A percentile compares a stretch with the other conserved stretches of the same genome.
phyloP scores from a whole-genome alignment of 2,888 invertebrate species.

The Hemicrepidius hirtus region DNA sequence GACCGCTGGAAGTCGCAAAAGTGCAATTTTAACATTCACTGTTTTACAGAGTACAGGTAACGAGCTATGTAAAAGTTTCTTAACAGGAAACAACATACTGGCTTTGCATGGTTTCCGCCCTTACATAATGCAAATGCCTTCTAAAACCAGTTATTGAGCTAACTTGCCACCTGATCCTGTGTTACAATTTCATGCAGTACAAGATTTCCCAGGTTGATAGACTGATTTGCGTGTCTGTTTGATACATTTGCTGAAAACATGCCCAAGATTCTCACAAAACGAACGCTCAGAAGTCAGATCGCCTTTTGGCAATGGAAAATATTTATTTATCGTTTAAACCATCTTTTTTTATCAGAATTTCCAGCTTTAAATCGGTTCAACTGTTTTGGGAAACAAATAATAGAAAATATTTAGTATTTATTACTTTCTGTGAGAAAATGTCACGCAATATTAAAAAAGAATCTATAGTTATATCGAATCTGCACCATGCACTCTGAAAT shows the following conservation, averaged over 20 bases:
- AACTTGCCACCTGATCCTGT: slow-evolving; percentile 25
- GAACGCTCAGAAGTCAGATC: background rate
- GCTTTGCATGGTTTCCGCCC: slow-evolving; percentile 27
- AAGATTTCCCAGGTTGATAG: slow-evolving; percentile 18
- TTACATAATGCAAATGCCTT: slow-evolving; percentile 18
- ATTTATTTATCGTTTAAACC: no score
- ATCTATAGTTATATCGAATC: no score
- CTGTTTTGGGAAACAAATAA: no score
- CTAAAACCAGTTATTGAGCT: slow-evolving; percentile 23
- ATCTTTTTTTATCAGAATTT: no score
- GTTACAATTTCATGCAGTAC: slow-evolving; percentile 8
- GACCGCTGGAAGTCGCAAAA: slow-evolving; percentile 39
- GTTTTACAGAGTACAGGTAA: background rate
- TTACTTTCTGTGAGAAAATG: no score
- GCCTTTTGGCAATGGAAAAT: background rate
- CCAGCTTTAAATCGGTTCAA: no score
- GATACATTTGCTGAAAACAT: background rate
- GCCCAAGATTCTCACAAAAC: background rate
- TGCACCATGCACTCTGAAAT: no score
- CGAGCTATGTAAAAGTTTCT: slow-evolving; percentile 6
- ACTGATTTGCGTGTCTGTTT: slow-evolving; percentile 8
- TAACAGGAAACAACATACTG: slow-evolving; percentile 17
- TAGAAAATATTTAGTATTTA: no score
- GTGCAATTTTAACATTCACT: slow-evolving; percentile 25
- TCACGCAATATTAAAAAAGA: no score